Evolutionary conservation across 53 echinoderm and acorn worm species (phyloP).

Genomic region (Mesocentrotus franciscanus): DNA sequence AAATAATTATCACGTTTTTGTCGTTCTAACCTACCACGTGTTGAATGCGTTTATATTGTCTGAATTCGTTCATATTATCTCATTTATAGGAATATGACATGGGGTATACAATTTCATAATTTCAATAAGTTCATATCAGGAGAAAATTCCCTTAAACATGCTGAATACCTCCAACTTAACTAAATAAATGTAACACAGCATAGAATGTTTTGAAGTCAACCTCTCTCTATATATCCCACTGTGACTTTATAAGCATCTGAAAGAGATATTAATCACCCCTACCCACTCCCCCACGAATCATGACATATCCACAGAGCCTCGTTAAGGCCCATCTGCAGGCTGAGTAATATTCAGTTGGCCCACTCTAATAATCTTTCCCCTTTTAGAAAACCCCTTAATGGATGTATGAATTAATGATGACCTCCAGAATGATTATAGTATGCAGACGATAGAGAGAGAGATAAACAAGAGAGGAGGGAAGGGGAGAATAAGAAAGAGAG

Average conservation of each 20-base stretch:
- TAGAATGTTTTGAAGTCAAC: background rate
- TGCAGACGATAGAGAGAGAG: slow-evolving; percentile 10
- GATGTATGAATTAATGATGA: slow-evolving; percentile 1
- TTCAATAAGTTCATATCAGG: background rate
- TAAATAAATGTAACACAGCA: background rate
- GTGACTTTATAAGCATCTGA: background rate
- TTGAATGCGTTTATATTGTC: too few species aligned
- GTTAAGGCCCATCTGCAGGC: background rate
- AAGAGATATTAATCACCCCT: background rate
- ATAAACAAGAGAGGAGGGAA: background rate
- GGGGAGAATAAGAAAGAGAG: background rate
- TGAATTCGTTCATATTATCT: too few species aligned
- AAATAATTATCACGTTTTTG: background rate
- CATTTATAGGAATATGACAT: too few species aligned
- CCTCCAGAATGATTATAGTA: background rate
- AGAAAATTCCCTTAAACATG: background rate
- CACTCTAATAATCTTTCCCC: background rate
- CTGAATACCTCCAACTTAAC: background rate
- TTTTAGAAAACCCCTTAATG: background rate
- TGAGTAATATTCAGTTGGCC: background rate
- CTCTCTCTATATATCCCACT: background rate
- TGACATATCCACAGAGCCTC: too few species aligned
- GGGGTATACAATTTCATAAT: background rate
- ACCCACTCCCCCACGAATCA: too few species aligned
- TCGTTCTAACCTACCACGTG: too few species aligned